Conservation (phyloP, 2,888 invertebrate genomes). For the Aleiodes testaceus region DNA sequence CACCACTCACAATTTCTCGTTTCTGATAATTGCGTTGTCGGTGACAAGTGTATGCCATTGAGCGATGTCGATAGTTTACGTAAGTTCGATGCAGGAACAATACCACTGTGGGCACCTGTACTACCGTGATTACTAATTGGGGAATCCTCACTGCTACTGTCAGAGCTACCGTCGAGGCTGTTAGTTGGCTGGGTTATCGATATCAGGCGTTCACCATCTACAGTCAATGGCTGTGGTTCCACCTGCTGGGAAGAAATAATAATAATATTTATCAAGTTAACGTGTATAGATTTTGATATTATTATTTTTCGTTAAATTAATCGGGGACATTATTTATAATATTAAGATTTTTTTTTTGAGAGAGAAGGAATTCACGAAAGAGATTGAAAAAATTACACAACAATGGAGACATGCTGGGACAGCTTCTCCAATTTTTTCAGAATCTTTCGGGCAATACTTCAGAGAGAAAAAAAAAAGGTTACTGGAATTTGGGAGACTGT, state of each 20-base stretch:
- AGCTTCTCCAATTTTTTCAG: too few species aligned
- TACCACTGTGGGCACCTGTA: slow-evolving; percentile 63
- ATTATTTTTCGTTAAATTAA: too few species aligned
- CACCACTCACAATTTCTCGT: slow-evolving; percentile 54
- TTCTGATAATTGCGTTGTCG: slow-evolving; percentile 50
- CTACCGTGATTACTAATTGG: slow-evolving; percentile 74
- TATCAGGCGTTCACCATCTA: slow-evolving; percentile 52
- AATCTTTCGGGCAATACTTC: too few species aligned
- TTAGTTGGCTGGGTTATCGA: slow-evolving; percentile 55
- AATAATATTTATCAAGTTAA: slow-evolving; percentile 1
- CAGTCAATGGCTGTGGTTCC: slow-evolving; percentile 54
- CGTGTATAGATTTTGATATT: not conserved
- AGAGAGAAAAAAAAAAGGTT: too few species aligned
- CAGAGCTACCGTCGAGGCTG: slow-evolving; percentile 73
- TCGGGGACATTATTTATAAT: too few species aligned
- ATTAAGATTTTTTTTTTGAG: too few species aligned
- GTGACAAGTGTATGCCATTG: slow-evolving; percentile 33
- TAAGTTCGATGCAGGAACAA: slow-evolving; percentile 65
- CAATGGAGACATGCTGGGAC: too few species aligned
- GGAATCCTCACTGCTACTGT: slow-evolving; percentile 78
- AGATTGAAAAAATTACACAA: too few species aligned
- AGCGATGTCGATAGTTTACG: slow-evolving; percentile 72
- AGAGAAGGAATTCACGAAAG: too few species aligned
- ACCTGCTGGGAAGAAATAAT: slow-evolving; percentile 54
- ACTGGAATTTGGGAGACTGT: too few species aligned